phyloP scores from a whole-genome alignment of 2,797 vertebrate genomes.

The Streptopelia turtur region DNA sequence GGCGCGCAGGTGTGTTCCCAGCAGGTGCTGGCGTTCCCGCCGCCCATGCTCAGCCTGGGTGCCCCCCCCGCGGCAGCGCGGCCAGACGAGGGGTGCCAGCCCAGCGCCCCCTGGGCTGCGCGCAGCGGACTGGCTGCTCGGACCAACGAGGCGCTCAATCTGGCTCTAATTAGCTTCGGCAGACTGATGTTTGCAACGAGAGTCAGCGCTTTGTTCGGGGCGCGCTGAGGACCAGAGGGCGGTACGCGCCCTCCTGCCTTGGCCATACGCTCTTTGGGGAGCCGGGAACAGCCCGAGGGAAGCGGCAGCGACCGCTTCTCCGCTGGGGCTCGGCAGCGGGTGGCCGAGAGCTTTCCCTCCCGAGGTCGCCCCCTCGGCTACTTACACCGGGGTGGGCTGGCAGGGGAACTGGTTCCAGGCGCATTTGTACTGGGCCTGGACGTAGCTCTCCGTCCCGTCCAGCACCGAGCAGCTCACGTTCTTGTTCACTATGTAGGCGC shows the following conservation, averaged over 20 bases:
- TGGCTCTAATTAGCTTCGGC: slow-evolving; percentile 70
- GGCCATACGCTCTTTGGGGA: not conserved
- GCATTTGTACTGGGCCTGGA: slow-evolving; percentile 85
- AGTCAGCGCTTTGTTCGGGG: slow-evolving; percentile 18
- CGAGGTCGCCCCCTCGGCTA: slow-evolving; percentile 29
- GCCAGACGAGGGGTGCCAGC: not conserved
- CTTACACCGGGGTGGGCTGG: slow-evolving; percentile 89
- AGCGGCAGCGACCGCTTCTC: not conserved
- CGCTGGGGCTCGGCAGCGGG: not conserved
- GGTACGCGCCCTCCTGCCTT: not conserved
- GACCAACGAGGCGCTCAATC: not conserved
- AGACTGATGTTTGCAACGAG: slow-evolving; percentile 40
- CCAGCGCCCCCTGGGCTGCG: not conserved
- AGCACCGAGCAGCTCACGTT: slow-evolving; percentile 92
- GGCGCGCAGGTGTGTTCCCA: not conserved
- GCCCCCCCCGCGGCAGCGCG: rapidly evolving
- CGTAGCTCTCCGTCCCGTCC: slow-evolving; percentile 86
- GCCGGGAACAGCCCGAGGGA: not conserved
- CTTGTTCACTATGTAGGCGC: slow-evolving; percentile 92
- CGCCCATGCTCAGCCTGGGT: not conserved
- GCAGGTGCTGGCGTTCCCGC: not conserved
- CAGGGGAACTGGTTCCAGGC: slow-evolving; percentile 86
- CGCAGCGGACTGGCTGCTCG: not conserved
- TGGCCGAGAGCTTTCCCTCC: not conserved
- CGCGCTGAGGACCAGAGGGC: not conserved